These are phyloP conservation scores for Ypsolopha sequella DNA, from an alignment of 2,888 invertebrate genomes.

Conservation along the genomic window DNA sequence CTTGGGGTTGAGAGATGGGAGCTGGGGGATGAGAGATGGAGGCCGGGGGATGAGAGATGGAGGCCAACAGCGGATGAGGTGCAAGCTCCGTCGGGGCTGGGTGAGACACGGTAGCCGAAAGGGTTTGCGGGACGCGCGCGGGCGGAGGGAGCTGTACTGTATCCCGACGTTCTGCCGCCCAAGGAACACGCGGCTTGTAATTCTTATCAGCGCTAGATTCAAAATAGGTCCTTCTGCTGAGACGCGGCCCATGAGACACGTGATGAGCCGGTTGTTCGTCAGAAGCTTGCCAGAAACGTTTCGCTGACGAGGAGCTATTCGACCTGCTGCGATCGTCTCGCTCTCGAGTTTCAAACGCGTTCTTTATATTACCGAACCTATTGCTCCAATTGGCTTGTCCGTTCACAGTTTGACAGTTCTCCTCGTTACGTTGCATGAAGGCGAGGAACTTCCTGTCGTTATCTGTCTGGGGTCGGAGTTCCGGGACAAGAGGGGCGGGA, in stretches of 20 bases:
- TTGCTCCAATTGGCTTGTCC: conserved; percentile 80
- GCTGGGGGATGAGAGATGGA: conserved; percentile 11
- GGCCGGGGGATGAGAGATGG: conserved; percentile 11
- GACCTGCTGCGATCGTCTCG: conserved; percentile 42
- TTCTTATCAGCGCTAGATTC: conserved; percentile 39
- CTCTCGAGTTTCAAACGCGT: conserved; percentile 77
- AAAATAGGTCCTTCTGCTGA: conserved; percentile 20
- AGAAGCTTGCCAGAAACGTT: conserved; percentile 63
- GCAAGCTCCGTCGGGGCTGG: conserved; percentile 47
- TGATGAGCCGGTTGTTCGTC: conserved; percentile 21
- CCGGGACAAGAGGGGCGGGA: conserved; percentile 65
- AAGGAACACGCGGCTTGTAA: conserved; percentile 43
- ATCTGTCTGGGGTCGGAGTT: conserved; percentile 85
- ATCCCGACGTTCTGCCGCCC: conserved; percentile 48
- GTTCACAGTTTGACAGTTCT: conserved; percentile 17
- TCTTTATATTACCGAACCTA: conserved; percentile 87
- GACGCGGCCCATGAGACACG: conserved; percentile 65
- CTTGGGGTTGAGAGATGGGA: conserved; percentile 10
- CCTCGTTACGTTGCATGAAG: conserved; percentile 80
- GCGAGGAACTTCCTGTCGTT: conserved; percentile 88
- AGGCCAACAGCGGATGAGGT: conserved; percentile 16
- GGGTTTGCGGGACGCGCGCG: conserved; percentile 48
- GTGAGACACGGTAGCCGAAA: conserved; percentile 20
- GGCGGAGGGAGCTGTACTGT: conserved; percentile 33
- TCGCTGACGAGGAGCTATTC: conserved; percentile 63